A percentile compares a stretch with the other conserved stretches of the same genome.
These are phyloP conservation scores for Huso huso DNA, from an alignment of 2,797 vertebrate genomes.

Conservation along the genomic window DNA sequence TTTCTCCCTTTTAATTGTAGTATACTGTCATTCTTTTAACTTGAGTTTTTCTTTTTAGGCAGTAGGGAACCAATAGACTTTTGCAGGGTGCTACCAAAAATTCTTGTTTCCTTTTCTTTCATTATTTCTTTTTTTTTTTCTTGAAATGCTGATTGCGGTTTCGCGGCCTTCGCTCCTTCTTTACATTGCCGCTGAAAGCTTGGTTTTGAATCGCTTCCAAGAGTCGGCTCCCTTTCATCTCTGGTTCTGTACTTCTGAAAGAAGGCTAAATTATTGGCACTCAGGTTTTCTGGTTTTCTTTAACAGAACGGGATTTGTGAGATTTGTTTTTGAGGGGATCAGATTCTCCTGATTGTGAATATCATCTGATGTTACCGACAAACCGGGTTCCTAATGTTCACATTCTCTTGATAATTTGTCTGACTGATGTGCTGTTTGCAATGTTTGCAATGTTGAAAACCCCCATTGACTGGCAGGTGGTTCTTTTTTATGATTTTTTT, in stretches of 20 bases:
- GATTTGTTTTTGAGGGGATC: slow-evolving; percentile 22
- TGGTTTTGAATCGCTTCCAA: slow-evolving; percentile 46
- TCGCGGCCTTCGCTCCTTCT: slow-evolving; percentile 7
- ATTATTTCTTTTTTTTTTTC: no score
- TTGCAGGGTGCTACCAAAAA: no score
- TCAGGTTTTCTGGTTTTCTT: slow-evolving; percentile 31
- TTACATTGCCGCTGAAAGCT: slow-evolving; percentile 38
- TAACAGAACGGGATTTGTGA: slow-evolving; percentile 27
- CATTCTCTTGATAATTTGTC: slow-evolving; percentile 46
- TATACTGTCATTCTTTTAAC: no score
- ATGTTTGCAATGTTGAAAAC: slow-evolving; percentile 32
- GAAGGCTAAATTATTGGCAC: slow-evolving; percentile 47
- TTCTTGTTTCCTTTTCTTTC: no score
- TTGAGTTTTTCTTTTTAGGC: no score
- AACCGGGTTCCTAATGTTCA: slow-evolving; percentile 34
- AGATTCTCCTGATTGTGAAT: slow-evolving; percentile 21
- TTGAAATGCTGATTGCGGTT: slow-evolving; percentile 15
- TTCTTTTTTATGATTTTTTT: no score
- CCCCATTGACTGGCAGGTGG: slow-evolving; percentile 6
- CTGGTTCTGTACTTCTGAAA: slow-evolving; percentile 37
- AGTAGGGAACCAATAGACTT: no score
- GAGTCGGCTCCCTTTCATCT: slow-evolving; percentile 53
- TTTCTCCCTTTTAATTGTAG: no score
- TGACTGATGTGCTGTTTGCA: slow-evolving; percentile 59
- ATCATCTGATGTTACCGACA: slow-evolving; percentile 46